Percentiles rank a stretch among this genome's conserved stretches.
Evolutionary conservation across 1,140 invertebrate genomes (phyloP).

Genomic region (Drosophila lowei): DNA sequence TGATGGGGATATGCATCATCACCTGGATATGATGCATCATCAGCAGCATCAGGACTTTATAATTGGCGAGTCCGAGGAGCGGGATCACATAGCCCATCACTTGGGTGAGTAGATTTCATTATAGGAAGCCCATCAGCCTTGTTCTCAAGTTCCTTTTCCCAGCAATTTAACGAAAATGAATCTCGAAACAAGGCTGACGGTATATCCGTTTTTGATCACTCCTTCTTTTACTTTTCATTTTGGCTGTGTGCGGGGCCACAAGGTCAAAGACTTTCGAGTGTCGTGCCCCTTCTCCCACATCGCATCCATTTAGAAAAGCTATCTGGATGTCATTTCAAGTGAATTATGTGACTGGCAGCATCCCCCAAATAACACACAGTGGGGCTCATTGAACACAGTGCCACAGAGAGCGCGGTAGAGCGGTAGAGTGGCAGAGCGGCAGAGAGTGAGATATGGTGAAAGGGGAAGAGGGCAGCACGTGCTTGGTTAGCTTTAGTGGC

Average conservation of each 20-base stretch:
- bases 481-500: conserved; percentile 66
- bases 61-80: conserved; percentile 74
- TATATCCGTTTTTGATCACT: background rate
- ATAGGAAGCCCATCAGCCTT: no score
- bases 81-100: conserved; percentile 79
- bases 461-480: conserved; percentile 37
- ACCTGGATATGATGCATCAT: conserved; percentile 49
- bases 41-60: conserved; percentile 71
- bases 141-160: no score
- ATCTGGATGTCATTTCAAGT: conserved; percentile 67
- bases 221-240: conserved; percentile 24
- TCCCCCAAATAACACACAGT: conserved; percentile 47
- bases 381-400: conserved; percentile 65
- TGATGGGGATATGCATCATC: conserved; percentile 31
- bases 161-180: no score
- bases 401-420: background rate
- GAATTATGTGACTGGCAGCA: conserved; percentile 73
- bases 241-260: conserved; percentile 39
- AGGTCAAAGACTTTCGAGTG: conserved; percentile 77
- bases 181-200: no score
- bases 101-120: conserved; percentile 57
- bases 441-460: no score
- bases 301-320: conserved; percentile 2
- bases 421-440: background rate
- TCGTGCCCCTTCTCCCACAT: background rate